Base-by-base conservation (phyloP, 2,797 vertebrate genomes). In the Danio kyathit region DNA sequence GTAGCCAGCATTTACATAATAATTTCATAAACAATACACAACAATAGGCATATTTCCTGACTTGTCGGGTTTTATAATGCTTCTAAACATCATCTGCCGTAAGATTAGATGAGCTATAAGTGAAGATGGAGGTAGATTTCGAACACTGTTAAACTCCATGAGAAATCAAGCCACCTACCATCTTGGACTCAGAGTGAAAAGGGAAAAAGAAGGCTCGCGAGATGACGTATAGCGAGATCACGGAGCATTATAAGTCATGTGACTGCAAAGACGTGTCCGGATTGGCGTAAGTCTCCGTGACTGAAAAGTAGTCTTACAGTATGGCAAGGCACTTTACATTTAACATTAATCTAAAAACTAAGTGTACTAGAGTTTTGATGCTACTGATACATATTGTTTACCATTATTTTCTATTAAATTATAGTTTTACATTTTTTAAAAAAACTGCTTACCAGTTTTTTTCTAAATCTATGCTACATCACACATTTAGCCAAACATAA, bases 1-100 rank as follows among this genome's bases (percentile, higher is more conserved):
- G 65, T 96, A 95, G 90, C 97, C 97, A 90, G 97, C 95, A 0
- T 97, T 95, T 92, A 96, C 96, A 96, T 96, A 78, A 5, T 0
- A 54, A 63, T 73, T 0, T 75, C 40, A 5, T 48, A 63, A 13
- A 66, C 8, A 56, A 57, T 48, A 0, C 43, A 12, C 29, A 7
- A 7, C 2, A 52, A 77, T 79, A 7, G 0, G 11, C 12, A 43
- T 16, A 66, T 63, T 14, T 14, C 3, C 7, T 6, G 9, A 49
- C 52, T 29, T 11, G 0, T 16, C 41, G 0, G 5, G 13, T 8
- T 13, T 9, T 29, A 5, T 29, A 9, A 9, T 7, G 40, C 3
- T 52, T 9, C 4, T 56, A 14, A 56, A 74, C 43, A 46, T 60
- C 0, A 1, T 41, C 6, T 48, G 21, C 12, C 4, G 19, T 6